These are phyloP conservation scores for Dallia pectoralis DNA, from an alignment of 2,797 vertebrate genomes.

Conservation along the genomic window DNA sequence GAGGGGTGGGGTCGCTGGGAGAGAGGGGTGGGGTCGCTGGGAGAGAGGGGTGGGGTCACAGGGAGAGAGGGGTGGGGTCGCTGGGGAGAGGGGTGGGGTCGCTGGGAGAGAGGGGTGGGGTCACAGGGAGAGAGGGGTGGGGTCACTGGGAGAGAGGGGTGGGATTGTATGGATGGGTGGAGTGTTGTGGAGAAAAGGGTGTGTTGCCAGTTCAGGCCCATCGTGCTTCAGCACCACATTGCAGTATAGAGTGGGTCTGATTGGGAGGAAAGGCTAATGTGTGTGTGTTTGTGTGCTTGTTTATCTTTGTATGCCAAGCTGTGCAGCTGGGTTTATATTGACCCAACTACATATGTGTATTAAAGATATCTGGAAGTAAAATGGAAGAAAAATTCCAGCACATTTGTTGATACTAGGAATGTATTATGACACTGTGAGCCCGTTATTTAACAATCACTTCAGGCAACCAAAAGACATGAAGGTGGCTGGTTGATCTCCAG, in stretches of 20 bases:
- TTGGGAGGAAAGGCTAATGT: not conserved
- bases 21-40: not conserved
- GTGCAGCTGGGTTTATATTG: not conserved
- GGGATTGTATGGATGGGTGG: not conserved
- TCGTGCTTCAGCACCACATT: not conserved
- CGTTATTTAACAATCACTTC: not conserved
- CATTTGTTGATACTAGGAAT: not conserved
- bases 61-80: not conserved
- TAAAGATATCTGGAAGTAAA: not conserved
- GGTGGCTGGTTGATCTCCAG: too few species aligned
- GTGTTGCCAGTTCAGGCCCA: not conserved
- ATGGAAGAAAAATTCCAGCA: not conserved
- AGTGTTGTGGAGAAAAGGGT: not conserved
- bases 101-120: not conserved
- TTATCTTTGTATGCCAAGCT: not conserved
- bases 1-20: not conserved
- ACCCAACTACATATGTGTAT: not conserved
- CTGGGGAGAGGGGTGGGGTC: not conserved
- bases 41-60: not conserved
- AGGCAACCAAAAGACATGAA: not conserved
- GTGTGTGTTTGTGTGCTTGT: conserved; percentile 7
- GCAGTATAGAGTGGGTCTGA: not conserved
- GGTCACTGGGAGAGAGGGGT: not conserved
- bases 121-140: conserved; percentile 14
- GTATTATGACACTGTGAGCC: not conserved